phyloP scores from a whole-genome alignment of 1,140 invertebrate species.

The Nephotettix cincticeps region DNA sequence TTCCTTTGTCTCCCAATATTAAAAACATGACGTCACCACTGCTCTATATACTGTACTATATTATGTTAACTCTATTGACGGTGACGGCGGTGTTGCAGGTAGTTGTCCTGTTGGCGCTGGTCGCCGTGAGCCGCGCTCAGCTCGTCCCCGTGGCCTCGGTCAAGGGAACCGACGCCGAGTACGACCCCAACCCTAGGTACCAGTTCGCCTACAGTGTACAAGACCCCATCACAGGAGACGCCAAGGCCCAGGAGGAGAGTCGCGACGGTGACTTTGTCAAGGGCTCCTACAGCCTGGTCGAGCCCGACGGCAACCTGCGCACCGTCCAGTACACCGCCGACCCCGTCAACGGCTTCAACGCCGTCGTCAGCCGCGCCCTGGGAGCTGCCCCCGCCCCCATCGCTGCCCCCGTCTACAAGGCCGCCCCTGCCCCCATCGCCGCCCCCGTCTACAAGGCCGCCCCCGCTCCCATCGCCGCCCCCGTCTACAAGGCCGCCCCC shows the following conservation, averaged over 20 bases:
- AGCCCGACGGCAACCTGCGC: conserved; percentile 55
- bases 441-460: not conserved
- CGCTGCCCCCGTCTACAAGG: not conserved
- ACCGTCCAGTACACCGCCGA: conserved; percentile 62
- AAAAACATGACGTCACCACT: too few species aligned
- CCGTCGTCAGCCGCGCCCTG: conserved; percentile 55
- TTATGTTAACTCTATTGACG: too few species aligned
- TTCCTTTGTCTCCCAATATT: too few species aligned
- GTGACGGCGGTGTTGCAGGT: too few species aligned
- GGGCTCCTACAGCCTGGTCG: conserved; percentile 53
- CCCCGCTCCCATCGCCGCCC: not conserved
- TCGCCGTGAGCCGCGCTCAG: not conserved
- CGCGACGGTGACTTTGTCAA: conserved; percentile 53
- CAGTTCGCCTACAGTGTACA: conserved; percentile 55
- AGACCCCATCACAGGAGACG: conserved; percentile 53
- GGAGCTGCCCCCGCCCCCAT: conserved; percentile 20
- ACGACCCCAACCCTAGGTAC: conserved; percentile 48
- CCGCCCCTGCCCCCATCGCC: not conserved
- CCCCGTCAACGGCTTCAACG: conserved; percentile 62
- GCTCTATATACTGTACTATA: too few species aligned
- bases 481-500: not conserved
- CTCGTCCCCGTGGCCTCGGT: conserved; percentile 25
- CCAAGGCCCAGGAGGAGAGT: conserved; percentile 53
- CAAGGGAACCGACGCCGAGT: conserved; percentile 14
- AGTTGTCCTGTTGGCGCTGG: conserved; percentile 19